Conservation (phyloP, 2,797 vertebrate genomes). For the Agapornis canus region DNA sequence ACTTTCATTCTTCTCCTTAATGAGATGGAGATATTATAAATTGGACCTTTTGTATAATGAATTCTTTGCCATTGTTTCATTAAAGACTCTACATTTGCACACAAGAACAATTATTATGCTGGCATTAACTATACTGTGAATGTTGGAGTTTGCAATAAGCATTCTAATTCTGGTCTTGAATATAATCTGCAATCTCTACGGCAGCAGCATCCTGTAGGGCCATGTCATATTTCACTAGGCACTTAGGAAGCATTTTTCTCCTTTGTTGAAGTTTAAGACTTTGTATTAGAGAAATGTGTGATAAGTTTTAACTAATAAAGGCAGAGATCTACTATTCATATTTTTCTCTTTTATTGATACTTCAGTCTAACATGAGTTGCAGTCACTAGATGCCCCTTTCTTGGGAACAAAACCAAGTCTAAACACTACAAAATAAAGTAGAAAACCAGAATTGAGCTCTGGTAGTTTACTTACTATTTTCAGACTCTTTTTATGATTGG, state of each 20-base stretch:
- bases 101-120: not conserved
- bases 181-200: not conserved
- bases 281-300: not conserved
- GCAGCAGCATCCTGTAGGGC: not conserved
- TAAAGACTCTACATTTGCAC: not conserved
- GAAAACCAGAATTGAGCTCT: not conserved
- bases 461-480: not conserved
- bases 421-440: not conserved
- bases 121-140: not conserved
- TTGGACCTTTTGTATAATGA: not conserved
- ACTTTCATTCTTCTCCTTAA: not conserved
- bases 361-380: not conserved
- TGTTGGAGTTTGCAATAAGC: not conserved
- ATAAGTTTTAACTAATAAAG: not conserved
- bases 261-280: not conserved
- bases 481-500: not conserved
- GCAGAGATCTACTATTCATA: not conserved
- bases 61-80: not conserved
- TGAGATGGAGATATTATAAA: not conserved
- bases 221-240: not conserved
- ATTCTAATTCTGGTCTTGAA: not conserved
- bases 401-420: not conserved
- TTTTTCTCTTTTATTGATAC: not conserved
- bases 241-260: not conserved
- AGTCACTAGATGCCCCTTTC: constrained; percentile 1